phyloP scores from a whole-genome alignment of 2,888 invertebrate genomes.

The Troides aeacus region DNA sequence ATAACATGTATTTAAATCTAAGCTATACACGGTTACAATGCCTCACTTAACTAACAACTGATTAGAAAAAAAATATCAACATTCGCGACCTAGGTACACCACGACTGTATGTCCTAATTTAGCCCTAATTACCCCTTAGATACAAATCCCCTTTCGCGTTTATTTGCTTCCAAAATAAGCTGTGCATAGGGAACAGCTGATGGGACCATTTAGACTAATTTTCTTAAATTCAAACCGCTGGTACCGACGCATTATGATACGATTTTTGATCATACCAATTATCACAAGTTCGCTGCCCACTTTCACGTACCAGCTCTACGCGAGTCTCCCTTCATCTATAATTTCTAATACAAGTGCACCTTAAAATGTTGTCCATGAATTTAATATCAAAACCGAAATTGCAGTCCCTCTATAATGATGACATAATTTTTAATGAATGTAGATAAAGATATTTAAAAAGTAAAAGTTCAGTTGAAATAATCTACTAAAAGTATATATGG shows the following conservation, averaged over 20 bases:
- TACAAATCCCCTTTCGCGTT: slow-evolving; percentile 4
- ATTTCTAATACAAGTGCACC: background rate
- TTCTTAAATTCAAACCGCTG: background rate
- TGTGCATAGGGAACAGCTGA: background rate
- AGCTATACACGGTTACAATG: slow-evolving; percentile 18
- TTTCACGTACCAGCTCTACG: background rate
- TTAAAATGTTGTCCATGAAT: background rate
- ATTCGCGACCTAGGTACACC: background rate
- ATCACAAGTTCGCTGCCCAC: slow-evolving; percentile 38
- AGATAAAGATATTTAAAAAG: too few species aligned
- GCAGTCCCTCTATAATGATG: too few species aligned
- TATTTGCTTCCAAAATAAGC: slow-evolving; percentile 8
- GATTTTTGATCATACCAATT: slow-evolving; percentile 28
- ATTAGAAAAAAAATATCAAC: background rate
- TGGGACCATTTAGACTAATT: background rate
- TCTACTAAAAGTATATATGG: too few species aligned
- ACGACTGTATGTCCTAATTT: background rate
- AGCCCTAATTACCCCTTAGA: background rate
- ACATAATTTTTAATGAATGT: too few species aligned
- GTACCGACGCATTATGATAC: slow-evolving; percentile 6
- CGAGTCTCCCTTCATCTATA: background rate
- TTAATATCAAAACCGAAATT: background rate
- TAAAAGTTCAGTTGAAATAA: too few species aligned
- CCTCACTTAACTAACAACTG: slow-evolving; percentile 16
- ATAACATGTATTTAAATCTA: slow-evolving; percentile 21